Conservation (phyloP, 2,797 vertebrate genomes). For the Natrix natrix region DNA sequence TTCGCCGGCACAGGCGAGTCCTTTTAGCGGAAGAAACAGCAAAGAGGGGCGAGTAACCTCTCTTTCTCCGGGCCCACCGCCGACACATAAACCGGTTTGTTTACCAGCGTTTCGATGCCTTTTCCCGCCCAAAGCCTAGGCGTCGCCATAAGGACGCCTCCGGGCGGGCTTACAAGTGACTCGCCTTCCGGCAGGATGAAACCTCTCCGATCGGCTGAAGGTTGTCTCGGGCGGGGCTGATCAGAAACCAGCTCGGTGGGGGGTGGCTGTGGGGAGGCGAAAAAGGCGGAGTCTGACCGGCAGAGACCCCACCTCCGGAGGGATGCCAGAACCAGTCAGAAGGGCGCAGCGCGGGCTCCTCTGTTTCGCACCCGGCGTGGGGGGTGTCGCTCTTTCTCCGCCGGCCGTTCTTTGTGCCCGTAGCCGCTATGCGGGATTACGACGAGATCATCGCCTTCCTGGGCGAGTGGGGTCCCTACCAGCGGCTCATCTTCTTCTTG, state of each 20-base stretch:
- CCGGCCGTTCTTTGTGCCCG: background rate
- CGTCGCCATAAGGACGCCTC: background rate
- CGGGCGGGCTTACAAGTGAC: background rate
- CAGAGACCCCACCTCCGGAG: background rate
- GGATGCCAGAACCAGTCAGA: conserved; percentile 1
- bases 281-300: background rate
- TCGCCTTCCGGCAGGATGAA: background rate
- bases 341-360: conserved; percentile 54
- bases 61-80: background rate
- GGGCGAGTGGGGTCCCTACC: conserved; percentile 79
- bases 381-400: conserved; percentile 43
- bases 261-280: background rate
- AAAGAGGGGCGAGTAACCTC: too few species aligned
- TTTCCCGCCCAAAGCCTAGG: background rate
- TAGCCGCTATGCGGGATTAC: conserved; percentile 73
- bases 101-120: background rate
- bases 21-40: background rate
- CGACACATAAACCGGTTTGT: too few species aligned
- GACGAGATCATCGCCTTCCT: conserved; percentile 76
- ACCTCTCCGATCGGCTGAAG: background rate
- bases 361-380: conserved; percentile 65
- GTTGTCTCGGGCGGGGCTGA: background rate
- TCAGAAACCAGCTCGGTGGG: background rate
- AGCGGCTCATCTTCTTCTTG: conserved; percentile 78
- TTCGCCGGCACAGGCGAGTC: background rate